Evolutionary conservation across 2,797 vertebrate species (phyloP), one percentile per base, ranked within the genome.

Genomic region (Artibeus lituratus): DNA sequence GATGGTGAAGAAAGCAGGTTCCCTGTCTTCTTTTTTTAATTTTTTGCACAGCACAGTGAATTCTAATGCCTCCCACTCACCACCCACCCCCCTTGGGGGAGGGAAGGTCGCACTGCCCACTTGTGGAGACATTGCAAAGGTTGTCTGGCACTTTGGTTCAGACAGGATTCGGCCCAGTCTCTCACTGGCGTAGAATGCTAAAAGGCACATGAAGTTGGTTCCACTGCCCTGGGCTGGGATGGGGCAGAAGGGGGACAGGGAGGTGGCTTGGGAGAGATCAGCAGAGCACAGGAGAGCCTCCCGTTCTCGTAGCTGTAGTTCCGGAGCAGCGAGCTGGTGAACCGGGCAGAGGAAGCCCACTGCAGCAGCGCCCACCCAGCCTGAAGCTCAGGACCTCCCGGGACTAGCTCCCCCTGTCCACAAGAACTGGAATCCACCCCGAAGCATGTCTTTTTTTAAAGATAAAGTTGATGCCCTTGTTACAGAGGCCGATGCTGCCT

Each of bases 291-390:
- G 53, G 32, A 10, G 53, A 80, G 49, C 22, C 29, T 65, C 49
- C 32, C 37, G 83, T 69, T 86, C 62, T 24, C 2, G 11, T 10
- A 42, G 42, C 42, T 49, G 11, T 10, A 32, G 42, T 6, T 15
- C 59, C 59, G n/a, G 32, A 24, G 42, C 12, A 0, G 32, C 3
- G 59, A 67, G 42, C 59, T 35, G 59, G 19, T 21, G 42, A n/a
- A 8, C 84, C 99, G 99, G 99, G 42, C 14, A 32, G 98, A 99
- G 8, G 98, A 98, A 57, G 97, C 98, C 16, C 98, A 99, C 96
- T 97, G 96, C 53, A 97, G 80, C 53, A 97, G 72, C 96, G 98
- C 97, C 95, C 98, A 97, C 12, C 98, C 99, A 62, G 69, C 97
- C 15, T 99, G 98, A 98, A 72, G 44, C 10, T n/a, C 47, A 2